Evolutionary conservation across 2,888 invertebrate genomes (phyloP).

Genomic region (Helicoverpa assulta): DNA sequence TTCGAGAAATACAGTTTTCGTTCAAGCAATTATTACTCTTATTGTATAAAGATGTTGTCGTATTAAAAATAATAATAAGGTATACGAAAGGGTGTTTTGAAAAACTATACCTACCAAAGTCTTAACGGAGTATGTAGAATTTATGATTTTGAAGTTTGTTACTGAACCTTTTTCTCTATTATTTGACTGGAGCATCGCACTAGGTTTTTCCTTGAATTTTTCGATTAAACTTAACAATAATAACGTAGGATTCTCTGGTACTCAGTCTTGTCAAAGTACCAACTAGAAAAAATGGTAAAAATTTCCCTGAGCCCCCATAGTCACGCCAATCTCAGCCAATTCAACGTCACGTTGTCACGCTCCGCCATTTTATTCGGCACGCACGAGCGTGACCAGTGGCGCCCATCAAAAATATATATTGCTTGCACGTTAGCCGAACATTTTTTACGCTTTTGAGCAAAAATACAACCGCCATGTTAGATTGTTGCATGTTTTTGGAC

Average conservation of each 20-base stretch:
- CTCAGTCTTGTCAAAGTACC: neutral
- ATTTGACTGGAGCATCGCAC: too few species aligned
- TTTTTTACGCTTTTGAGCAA: conserved; percentile 14
- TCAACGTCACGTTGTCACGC: conserved; percentile 38
- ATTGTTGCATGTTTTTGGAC: conserved; percentile 4
- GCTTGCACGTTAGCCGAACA: neutral
- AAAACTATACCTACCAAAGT: too few species aligned
- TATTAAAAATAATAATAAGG: neutral
- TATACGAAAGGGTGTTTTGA: neutral
- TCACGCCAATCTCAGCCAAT: conserved; percentile 20
- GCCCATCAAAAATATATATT: conserved; percentile 46
- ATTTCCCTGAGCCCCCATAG: neutral
- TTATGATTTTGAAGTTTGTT: too few species aligned
- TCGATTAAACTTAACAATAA: too few species aligned
- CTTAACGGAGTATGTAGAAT: too few species aligned
- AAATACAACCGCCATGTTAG: conserved; percentile 1
- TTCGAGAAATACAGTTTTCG: conserved; percentile 17
- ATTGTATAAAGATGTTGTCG: neutral
- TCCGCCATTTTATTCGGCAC: conserved; percentile 43
- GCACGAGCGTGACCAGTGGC: conserved; percentile 28
- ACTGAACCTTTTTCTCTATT: too few species aligned
- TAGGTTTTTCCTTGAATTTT: too few species aligned
- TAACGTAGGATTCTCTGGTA: too few species aligned
- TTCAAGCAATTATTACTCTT: neutral
- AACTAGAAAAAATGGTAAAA: neutral